Percentiles rank a stretch among this genome's conserved stretches.
Conservation (phyloP, 1,140 invertebrate species). For the Heliconius himera region DNA sequence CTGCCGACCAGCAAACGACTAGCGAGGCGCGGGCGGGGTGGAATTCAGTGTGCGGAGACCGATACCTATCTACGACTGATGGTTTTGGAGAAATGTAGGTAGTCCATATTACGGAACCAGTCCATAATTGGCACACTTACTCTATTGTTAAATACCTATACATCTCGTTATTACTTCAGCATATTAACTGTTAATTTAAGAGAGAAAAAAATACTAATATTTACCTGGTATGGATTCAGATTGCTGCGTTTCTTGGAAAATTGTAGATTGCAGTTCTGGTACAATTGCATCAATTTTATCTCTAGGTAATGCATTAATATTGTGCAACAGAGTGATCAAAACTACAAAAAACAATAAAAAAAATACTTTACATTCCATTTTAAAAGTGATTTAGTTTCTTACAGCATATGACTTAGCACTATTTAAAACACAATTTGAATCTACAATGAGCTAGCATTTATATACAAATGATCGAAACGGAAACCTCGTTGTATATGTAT, state of each 20-base stretch:
- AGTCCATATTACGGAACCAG: no score
- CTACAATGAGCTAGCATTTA: slow-evolving; percentile 36
- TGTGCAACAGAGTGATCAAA: slow-evolving; percentile 23
- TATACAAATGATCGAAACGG: not conserved
- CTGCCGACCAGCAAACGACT: no score
- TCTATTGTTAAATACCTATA: no score
- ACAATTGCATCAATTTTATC: slow-evolving; percentile 37
- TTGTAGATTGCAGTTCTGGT: not conserved
- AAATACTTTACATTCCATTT: slow-evolving; percentile 43
- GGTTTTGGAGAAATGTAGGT: no score
- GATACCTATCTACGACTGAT: no score
- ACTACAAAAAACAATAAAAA: slow-evolving; percentile 27
- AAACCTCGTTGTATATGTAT: not conserved
- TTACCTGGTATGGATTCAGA: not conserved
- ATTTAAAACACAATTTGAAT: slow-evolving; percentile 19
- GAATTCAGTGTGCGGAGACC: no score
- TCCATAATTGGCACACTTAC: no score
- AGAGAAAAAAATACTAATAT: not conserved
- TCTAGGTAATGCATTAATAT: slow-evolving; percentile 44
- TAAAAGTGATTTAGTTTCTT: not conserved
- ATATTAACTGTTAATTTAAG: not conserved
- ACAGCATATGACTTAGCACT: not conserved
- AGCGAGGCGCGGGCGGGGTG: no score
- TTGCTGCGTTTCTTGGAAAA: not conserved
- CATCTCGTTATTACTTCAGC: no score